Evolutionary conservation across 2,113 vertebrate genomes (phyloP).

Genomic region (Apteryx owenii): DNA sequence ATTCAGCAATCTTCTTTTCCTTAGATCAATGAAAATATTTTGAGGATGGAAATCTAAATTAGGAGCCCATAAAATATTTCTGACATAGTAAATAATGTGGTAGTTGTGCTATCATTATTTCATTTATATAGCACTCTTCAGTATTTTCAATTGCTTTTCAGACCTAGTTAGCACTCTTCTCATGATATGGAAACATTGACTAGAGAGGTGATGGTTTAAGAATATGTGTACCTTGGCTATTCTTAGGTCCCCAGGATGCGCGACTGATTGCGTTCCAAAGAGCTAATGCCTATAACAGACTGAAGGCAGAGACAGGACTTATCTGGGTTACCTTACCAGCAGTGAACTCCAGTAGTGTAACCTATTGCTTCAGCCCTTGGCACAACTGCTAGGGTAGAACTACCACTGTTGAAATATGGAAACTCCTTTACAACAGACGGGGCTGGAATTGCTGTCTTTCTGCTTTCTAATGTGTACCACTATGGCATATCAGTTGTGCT

Average conservation of each 20-base stretch:
- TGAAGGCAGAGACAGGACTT: neutral
- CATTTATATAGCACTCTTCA: neutral
- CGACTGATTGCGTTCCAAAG: neutral
- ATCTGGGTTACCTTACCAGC: neutral
- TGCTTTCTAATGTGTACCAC: neutral
- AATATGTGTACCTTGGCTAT: neutral
- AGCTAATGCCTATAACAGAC: rapidly evolving
- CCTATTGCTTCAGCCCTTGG: neutral
- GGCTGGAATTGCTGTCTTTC: neutral
- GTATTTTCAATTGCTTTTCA: neutral
- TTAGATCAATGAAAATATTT: neutral
- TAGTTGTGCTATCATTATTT: neutral
- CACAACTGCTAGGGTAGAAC: neutral
- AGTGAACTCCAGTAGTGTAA: neutral
- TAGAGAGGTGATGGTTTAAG: neutral
- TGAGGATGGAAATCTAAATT: neutral
- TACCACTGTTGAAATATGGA: neutral
- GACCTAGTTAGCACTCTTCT: neutral
- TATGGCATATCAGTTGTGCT: neutral
- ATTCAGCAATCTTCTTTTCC: neutral
- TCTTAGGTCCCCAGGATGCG: neutral
- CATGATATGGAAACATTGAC: neutral
- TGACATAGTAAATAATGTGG: neutral
- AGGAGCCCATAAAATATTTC: neutral
- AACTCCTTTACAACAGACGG: neutral